Evolutionary conservation across 2,113 vertebrate species (phyloP), one percentile per base, ranked within the genome.

Genomic region (Hippolais icterina): DNA sequence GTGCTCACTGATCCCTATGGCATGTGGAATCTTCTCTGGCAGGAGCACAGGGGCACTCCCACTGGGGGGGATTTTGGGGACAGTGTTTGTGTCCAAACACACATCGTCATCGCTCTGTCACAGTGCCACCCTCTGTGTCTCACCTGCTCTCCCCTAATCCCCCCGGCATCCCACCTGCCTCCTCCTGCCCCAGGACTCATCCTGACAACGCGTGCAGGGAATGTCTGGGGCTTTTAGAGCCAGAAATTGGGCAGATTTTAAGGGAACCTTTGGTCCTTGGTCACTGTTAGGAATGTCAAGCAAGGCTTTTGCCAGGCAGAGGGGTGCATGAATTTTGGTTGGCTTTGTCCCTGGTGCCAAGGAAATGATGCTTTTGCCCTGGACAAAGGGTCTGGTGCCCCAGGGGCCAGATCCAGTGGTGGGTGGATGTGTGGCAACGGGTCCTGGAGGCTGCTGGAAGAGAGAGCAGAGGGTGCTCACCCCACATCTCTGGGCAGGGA

Each of bases 331-430:
- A 24, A 4, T 84, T 50, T 35, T 24, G 39, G 6, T 4, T 65
- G 46, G 1, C 37, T 83, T 85, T 41, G 56, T 57, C 46, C 15
- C 44, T 59, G 39, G 10, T 68, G 44, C 57, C 41, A 56, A 39
- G 59, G 27, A 83, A 77, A 37, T 15, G 15, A 10, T 17, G 25
- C 0, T 65, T 61, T 21, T 10, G 11, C 12, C 18, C 20, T 7
- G 1, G 13, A 27, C 22, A 53, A 54, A 84, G 33, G 39, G 9
- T 29, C 10, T 86, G 1, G 1, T 80, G 83, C 12, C 41, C 25
- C 1, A 0, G 49, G 33, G n/a, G 13, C 11, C 0, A 0, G 18
- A 49, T 35, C 25, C 3, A 4, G 24, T 3, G 11, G n/a, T 0
- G 5, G 37, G 28, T 28, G 59, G n/a, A 9, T 4, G 7, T 4